phyloP scores from a whole-genome alignment of 2,888 invertebrate species.

The Bruchidius siliquastri region DNA sequence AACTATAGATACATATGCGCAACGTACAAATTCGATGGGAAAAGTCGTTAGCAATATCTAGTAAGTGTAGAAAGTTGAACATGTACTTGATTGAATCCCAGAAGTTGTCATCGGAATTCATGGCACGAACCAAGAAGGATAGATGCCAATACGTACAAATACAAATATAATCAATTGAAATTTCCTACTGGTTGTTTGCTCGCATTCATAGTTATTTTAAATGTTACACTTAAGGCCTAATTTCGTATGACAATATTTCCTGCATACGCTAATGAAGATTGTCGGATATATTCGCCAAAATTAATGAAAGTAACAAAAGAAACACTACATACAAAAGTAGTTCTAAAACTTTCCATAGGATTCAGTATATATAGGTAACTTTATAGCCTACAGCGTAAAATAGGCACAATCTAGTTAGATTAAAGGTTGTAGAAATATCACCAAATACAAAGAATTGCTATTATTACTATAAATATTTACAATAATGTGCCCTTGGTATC shows the following conservation, averaged over 20 bases:
- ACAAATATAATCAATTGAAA: no score
- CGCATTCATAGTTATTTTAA: no score
- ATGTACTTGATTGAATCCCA: no score
- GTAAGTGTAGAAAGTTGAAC: no score
- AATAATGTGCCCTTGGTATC: conserved; percentile 7
- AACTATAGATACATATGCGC: no score
- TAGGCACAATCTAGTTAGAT: conserved; percentile 21
- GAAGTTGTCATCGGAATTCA: no score
- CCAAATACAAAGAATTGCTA: not conserved
- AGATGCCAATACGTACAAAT: no score
- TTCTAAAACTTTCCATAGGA: not conserved
- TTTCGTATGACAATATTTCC: not conserved
- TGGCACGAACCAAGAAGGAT: no score
- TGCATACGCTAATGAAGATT: not conserved
- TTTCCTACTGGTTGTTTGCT: no score
- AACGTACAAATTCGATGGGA: no score
- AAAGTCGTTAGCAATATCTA: no score
- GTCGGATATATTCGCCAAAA: not conserved
- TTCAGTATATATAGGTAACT: conserved; percentile 1
- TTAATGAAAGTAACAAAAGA: not conserved
- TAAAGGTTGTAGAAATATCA: conserved; percentile 17
- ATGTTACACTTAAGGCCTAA: not conserved
- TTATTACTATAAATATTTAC: conserved; percentile 6
- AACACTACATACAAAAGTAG: not conserved
- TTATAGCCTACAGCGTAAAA: not conserved